Conservation (phyloP, 2,797 vertebrate genomes). For the Bradypus variegatus region DNA sequence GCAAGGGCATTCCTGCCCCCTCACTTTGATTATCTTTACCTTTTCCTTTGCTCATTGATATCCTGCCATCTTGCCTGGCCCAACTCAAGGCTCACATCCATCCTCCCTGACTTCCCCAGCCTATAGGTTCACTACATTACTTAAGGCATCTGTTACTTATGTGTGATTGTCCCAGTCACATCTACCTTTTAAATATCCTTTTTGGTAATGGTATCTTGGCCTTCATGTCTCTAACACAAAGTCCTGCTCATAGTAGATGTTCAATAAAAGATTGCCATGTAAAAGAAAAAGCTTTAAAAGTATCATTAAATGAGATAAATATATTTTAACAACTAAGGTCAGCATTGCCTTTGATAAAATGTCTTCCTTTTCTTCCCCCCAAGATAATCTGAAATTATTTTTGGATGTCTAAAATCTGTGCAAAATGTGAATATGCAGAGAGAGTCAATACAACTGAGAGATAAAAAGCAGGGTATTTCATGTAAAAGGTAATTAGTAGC, state of each 20-base stretch:
- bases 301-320: neutral
- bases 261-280: neutral
- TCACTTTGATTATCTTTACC: neutral
- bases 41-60: neutral
- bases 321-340: neutral
- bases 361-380: neutral
- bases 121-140: neutral
- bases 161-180: neutral
- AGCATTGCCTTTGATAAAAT: neutral
- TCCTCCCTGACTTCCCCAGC: neutral
- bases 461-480: slow-evolving; percentile 21
- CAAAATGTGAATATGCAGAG: neutral
- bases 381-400: neutral
- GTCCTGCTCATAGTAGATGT: neutral
- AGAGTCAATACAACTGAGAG: neutral
- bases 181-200: neutral
- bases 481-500: neutral
- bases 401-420: neutral
- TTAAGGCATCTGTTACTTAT: neutral
- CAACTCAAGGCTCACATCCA: neutral
- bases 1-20: neutral
- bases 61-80: neutral
- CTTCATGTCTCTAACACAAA: neutral
- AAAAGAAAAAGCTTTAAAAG: neutral
- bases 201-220: neutral